A percentile compares a stretch with the other conserved stretches of the same genome.
phyloP scores from a whole-genome alignment of 2,888 invertebrate species.

The Phengaris alcon region DNA sequence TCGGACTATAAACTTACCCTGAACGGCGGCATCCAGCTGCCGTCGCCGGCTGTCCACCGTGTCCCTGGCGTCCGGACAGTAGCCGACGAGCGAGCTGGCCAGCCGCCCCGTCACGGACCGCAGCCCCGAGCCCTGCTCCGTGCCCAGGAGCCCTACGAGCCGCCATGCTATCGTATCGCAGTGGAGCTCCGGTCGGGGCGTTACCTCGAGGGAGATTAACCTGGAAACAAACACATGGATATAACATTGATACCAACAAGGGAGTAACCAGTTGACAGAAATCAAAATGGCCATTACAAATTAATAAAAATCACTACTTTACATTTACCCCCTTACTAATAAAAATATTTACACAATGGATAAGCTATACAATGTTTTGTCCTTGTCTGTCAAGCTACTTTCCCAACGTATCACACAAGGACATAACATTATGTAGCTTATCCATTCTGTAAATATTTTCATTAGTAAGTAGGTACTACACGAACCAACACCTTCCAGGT shows the following conservation, averaged over 20 bases:
- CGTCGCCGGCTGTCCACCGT: conserved; percentile 83
- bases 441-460: too few species aligned
- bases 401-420: too few species aligned
- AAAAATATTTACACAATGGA: too few species aligned
- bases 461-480: too few species aligned
- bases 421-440: too few species aligned
- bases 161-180: conserved; percentile 92
- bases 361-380: too few species aligned
- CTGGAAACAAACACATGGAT: conserved; percentile 43
- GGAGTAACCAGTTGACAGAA: too few species aligned
- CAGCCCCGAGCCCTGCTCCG: conserved; percentile 79
- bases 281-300: neutral
- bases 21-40: conserved; percentile 90
- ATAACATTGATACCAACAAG: too few species aligned
- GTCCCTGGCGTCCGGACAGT: conserved; percentile 83
- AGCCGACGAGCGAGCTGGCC: conserved; percentile 79
- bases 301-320: too few species aligned
- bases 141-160: conserved; percentile 86
- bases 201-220: conserved; percentile 66
- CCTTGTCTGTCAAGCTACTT: too few species aligned
- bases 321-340: too few species aligned
- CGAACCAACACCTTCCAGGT: too few species aligned
- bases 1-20: conserved; percentile 71
- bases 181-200: conserved; percentile 82
- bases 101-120: conserved; percentile 81